Evolutionary conservation across 2,797 vertebrate genomes (phyloP).

Genomic region (Chromobotia macracanthus): DNA sequence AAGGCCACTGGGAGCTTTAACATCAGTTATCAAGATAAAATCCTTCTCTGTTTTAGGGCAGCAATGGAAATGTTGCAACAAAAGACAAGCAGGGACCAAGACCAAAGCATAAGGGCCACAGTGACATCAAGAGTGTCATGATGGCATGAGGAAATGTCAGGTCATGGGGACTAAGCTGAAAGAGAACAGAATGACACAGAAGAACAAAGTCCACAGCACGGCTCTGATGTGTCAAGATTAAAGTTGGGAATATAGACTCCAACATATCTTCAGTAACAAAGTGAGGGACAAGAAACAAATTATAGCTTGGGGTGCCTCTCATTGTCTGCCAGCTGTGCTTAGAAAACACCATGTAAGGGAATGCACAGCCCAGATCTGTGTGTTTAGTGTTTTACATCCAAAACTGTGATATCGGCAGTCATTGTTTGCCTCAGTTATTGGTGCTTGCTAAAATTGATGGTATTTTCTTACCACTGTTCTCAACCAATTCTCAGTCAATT

Average conservation of each 20-base stretch:
- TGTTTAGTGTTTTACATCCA: not conserved
- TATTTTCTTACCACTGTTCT: conserved; percentile 7
- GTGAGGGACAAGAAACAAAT: conserved; percentile 1
- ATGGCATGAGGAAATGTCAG: conserved; percentile 25
- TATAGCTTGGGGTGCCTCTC: not conserved
- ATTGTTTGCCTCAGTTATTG: too few species aligned
- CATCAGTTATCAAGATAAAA: conserved; percentile 25
- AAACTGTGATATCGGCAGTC: too few species aligned
- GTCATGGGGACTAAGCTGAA: conserved; percentile 27
- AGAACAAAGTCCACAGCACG: not conserved
- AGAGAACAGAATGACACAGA: conserved; percentile 15
- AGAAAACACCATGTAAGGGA: not conserved
- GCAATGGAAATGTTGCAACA: conserved; percentile 19
- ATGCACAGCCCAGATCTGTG: not conserved
- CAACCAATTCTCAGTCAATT: conserved; percentile 2
- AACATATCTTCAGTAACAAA: not conserved
- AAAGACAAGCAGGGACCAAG: conserved; percentile 25
- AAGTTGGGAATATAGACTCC: not conserved
- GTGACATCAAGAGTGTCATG: conserved; percentile 22
- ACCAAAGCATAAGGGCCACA: not conserved
- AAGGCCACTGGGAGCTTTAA: not conserved
- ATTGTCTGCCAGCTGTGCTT: not conserved
- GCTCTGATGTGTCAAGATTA: conserved; percentile 3
- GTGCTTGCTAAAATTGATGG: too few species aligned
- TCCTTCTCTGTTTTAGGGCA: not conserved